Evolutionary conservation across 2,113 vertebrate genomes (phyloP), one percentile per base, ranked within the genome.

Genomic region (Apistogramma diplotaenia): DNA sequence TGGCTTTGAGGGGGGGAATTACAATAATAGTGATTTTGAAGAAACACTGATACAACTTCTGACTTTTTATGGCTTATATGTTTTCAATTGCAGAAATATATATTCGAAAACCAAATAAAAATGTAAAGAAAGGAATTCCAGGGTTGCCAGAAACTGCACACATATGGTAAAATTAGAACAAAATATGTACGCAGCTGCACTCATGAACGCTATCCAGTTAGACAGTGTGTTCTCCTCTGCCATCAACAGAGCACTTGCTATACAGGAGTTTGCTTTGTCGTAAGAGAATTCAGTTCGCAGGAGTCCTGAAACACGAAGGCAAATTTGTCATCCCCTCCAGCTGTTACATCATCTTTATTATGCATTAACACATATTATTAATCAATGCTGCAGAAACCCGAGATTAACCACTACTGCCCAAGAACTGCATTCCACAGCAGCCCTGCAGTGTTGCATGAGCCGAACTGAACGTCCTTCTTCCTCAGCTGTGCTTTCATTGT

Each of bases 371-470:
- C 53, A 65, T 13, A 81, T 23, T 62, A 78, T 76, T 53, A 73
- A 89, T 83, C 67, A 84, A 76, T 74, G 27, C 33, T 67, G 60
- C 79, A 85, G 29, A 81, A 75, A 72, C 56, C 55, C 5, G 62
- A 81, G 55, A 78, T 56, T 74, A 21, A 78, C 27, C 16, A 18
- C 70, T 55, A 18, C 70, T 55, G 51, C 27, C 57, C 37, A 19
- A 62, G 18, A 76, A 40, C 37, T 62, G 59, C 43, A 55, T 55
- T 74, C 15, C 65, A 73, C 76, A 83, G 37, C 31, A 72, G 19
- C 31, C 58, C 76, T 81, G 61, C 61, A 67, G 67, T 78, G 58
- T 53, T 83, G 43, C 76, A 51, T 21, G 53, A 76, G 59, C n/a
- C 33, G 11, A 80, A 21, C 6, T 6, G 21, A 1, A 46, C 6